Evolutionary conservation across 2,888 invertebrate species (phyloP).

Genomic region (Drosophila koepferae): DNA sequence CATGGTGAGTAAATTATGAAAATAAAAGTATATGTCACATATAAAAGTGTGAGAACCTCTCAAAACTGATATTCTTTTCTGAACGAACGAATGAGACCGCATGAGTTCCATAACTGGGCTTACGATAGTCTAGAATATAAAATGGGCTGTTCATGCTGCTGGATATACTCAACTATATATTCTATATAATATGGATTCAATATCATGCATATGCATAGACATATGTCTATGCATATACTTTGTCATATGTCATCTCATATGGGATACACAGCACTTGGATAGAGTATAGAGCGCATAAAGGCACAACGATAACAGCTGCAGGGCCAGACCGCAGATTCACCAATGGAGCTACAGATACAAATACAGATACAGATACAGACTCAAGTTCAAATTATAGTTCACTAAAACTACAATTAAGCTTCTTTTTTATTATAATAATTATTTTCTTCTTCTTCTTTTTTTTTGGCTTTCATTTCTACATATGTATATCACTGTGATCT

Average conservation of each 20-base stretch:
- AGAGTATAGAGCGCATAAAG: background rate
- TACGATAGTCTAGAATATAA: too few relatives aligned
- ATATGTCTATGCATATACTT: background rate
- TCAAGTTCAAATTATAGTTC: slow-evolving; percentile 37
- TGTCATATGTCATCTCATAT: background rate
- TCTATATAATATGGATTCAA: too few relatives aligned
- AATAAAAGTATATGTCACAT: too few relatives aligned
- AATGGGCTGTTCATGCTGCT: too few relatives aligned
- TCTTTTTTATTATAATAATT: slow-evolving; percentile 1
- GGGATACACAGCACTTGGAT: background rate
- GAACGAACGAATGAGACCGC: too few relatives aligned
- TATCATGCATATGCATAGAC: background rate
- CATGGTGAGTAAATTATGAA: too few relatives aligned
- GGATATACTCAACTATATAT: too few relatives aligned
- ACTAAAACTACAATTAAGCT: slow-evolving; percentile 8
- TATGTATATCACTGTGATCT: background rate
- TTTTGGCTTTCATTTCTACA: background rate
- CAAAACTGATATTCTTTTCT: too few relatives aligned
- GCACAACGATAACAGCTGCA: slow-evolving; percentile 55
- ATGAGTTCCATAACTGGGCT: too few relatives aligned
- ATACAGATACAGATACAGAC: slow-evolving; percentile 33
- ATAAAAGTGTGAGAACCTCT: too few relatives aligned
- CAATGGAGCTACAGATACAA: slow-evolving; percentile 13
- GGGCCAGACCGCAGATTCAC: slow-evolving; percentile 43
- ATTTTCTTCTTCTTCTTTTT: background rate